Base-by-base conservation (phyloP, 2,113 vertebrate genomes). In the Actenoides lindsayi region DNA sequence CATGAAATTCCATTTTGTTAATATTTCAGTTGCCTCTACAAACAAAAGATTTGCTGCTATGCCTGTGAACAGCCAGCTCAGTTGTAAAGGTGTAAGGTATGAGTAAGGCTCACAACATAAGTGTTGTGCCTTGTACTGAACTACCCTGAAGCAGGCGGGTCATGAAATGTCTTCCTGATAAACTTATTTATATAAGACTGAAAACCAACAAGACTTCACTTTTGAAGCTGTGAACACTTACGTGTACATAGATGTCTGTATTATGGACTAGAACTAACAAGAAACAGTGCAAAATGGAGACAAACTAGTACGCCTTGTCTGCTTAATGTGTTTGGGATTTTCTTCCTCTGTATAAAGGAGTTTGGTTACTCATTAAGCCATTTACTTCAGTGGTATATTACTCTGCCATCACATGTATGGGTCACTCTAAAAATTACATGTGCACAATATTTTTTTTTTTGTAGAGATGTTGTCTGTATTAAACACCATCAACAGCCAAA, bases 1-100 rank as follows among this genome's bases (percentile, higher is more conserved):
- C 65, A 95, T 76, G 42, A 85, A 87, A 91, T 84, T 67, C 80
- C 39, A 16, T 75, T 82, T 83, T 62, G 59, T 80, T 87, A 92
- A 62, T 73, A 79, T 62, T 82, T 95, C 86, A 51, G 90, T 65
- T 89, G 44, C 74, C 35, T 89, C 50, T 74, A 42, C 42, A 95
- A 96, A 94, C 59, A 92, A 62, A 87, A 74, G 74, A 80, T 73
- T 83, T 90, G 27, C 65, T 89, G 63, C 53, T 83, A 27, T 74
- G 69, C 37, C 37, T 60, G 28, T 80, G 83, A 94, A 87, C 35
- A 59, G 57, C 63, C 14, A 2, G 41, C 24, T 91, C 31, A 62
- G 44, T 9, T 82, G 30, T 70, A 82, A 82, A 89, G 60, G 59
- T 87, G 50, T 31, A 50, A 79, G 41, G 56, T 51, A 41, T 23